Base-by-base conservation (phyloP, 2,888 invertebrate genomes). In the Drosophila testacea region DNA sequence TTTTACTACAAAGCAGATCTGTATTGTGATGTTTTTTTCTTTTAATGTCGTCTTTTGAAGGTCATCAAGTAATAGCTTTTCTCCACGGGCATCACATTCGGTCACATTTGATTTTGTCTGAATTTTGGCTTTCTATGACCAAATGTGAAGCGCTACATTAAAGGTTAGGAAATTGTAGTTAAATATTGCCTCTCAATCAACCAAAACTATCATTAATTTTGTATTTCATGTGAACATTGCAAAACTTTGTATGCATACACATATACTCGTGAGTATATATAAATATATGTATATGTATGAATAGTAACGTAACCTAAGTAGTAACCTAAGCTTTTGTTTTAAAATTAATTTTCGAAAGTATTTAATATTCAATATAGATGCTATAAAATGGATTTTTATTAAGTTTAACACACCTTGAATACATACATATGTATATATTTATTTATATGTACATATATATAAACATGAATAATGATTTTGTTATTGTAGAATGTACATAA, bases 361-460 rank as follows among this genome's bases (percentile, higher is more conserved):
- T 51, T 27, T 50, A 34, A n/a, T 22, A 22, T 22, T 1, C 39
- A 44, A 39, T 42, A 60, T 39, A 38, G 16, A 44, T 13, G 38
- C 39, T 36, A 46, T 46, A 41, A 34, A 32, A 51, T 50, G 39
- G 38, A 22, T 63, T 60, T 77, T 66, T 54, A 57, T 56, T 70
- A 70, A 48, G 56, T 63, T 34, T 72, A 72, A 73, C 88, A 79
- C 88, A 84, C 88, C 85, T 81, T 79, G 60, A 48, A 48, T 39
- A 36, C 16, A 41, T 42, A 27, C 11, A 10, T 32, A 32, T 41
- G 11, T 50, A 13, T 50, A 30, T 13, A 7, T 42, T 10, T 34
- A 57, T 54, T 30, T 65, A 44, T 27, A 38, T 44, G 34, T 39
- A 57, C 46, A 51, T 39, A 38, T 42, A 46, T 63, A 48, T 32